phyloP scores from a whole-genome alignment of 2,797 vertebrate genomes.

The Distichodus sexfasciatus region DNA sequence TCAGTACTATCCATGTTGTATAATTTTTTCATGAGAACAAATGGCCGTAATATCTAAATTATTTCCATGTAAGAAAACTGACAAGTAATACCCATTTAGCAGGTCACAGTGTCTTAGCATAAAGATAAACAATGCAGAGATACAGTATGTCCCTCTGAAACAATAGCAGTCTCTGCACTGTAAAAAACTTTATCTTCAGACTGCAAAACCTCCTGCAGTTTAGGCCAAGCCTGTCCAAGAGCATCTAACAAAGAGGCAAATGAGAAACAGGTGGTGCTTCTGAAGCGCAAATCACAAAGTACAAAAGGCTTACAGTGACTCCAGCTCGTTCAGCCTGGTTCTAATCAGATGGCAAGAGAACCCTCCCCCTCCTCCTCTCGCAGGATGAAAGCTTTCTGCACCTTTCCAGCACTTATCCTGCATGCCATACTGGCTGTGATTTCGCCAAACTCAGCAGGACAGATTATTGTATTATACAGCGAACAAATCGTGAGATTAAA shows the following conservation, averaged over 20 bases:
- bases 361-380: not conserved
- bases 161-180: no score
- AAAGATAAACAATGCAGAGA: not conserved
- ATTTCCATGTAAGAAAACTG: no score
- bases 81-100: no score
- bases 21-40: no score
- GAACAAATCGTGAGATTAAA: not conserved
- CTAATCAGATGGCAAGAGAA: slow-evolving; percentile 17
- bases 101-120: no score
- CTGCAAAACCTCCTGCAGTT: not conserved
- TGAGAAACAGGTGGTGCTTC: slow-evolving; percentile 31
- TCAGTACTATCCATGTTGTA: no score
- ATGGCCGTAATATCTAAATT: no score
- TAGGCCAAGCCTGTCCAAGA: not conserved
- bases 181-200: not conserved
- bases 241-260: slow-evolving; percentile 6
- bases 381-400: slow-evolving; percentile 17
- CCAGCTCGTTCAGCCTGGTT: slow-evolving; percentile 6
- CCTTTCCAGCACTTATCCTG: slow-evolving; percentile 22
- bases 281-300: slow-evolving; percentile 9
- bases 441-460: not conserved
- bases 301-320: slow-evolving; percentile 17
- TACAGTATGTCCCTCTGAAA: no score
- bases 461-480: not conserved
- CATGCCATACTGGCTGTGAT: not conserved